Evolutionary conservation across 2,113 vertebrate species (phyloP), one percentile per base, ranked within the genome.

Genomic region (Melanostigma gelatinosum): DNA sequence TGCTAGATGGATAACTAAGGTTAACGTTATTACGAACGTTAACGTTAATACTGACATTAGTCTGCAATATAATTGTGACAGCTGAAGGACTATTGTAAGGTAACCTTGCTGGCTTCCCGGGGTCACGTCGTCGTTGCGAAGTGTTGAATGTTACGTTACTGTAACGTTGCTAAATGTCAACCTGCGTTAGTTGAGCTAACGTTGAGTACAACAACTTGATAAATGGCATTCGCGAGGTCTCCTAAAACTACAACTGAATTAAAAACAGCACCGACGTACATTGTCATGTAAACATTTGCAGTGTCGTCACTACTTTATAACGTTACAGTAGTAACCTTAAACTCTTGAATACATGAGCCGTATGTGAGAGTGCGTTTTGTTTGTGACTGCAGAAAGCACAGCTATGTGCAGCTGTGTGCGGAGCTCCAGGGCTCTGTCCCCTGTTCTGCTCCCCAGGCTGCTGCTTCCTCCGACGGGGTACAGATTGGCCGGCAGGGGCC

Each of bases 371-470:
- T 74, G 10, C 22, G 27, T 57, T 18, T 79, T 15, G 72, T 24
- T 6, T 82, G 36, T 75, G 22, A 0, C 44, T 80, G 44, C 58
- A 86, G 91, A 86, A 52, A 81, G 79, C 87, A 86, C 89, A 89
- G 92, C 86, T 67, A 96, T 96, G 95, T 92, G 90, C 84, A 93
- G 93, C 90, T 94, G 94, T 88, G 92, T 93, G 84, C 75, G 93
- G 92, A 87, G 94, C 87, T 89, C 92, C 84, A 85, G 72, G 81
- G 86, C 88, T 77, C 93, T 87, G 80, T 67, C 90, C 68, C 89
- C 93, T 10, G 55, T 80, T 75, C 96, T 98, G 95, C 95, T 96
- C 62, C 94, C 93, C 48, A 92, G 94, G 2, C 82, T 96, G 77
- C 88, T 96, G 77, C 88, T 95, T 0, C 94, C 94, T 0, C 93